A percentile compares a stretch with the other conserved stretches of the same genome.
Conservation (phyloP, 2,888 invertebrate species). For the Pemphredon lugubris region DNA sequence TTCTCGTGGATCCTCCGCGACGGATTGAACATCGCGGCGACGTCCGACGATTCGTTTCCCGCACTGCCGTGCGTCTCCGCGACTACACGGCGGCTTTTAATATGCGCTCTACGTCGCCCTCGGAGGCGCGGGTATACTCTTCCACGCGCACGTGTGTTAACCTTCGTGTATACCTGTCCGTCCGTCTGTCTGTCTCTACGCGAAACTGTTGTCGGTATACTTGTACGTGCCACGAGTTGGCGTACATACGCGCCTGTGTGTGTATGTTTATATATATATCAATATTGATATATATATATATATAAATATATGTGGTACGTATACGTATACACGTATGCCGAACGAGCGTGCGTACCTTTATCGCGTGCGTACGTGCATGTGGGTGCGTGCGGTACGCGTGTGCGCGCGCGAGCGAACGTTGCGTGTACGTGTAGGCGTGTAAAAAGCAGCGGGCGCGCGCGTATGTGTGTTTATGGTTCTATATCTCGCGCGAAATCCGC, state of each 20-base stretch:
- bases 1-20: not conserved
- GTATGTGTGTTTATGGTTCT: conserved; percentile 53
- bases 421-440: conserved; percentile 26
- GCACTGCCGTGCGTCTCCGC: not conserved
- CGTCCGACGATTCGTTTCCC: not conserved
- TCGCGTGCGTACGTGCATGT: conserved; percentile 28
- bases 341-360: conserved; percentile 28
- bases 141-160: conserved; percentile 29
- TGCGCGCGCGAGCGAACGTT: conserved; percentile 12
- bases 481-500: conserved; percentile 75
- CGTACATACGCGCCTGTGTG: not conserved
- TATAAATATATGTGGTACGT: not conserved
- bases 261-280: conserved; percentile 5
- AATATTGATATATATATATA: not conserved
- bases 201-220: too few species aligned
- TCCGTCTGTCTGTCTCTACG: not conserved
- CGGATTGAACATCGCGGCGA: not conserved
- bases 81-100: not conserved
- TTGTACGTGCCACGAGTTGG: too few species aligned
- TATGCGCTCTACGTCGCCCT: not conserved
- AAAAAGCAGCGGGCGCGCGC: not conserved
- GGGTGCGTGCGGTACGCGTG: conserved; percentile 27
- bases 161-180: conserved; percentile 4
- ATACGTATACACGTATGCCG: too few species aligned
- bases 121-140: not conserved